Evolutionary conservation across 2,113 vertebrate species (phyloP), one percentile per base, ranked within the genome.

Genomic region (Manacus vitellinus): DNA sequence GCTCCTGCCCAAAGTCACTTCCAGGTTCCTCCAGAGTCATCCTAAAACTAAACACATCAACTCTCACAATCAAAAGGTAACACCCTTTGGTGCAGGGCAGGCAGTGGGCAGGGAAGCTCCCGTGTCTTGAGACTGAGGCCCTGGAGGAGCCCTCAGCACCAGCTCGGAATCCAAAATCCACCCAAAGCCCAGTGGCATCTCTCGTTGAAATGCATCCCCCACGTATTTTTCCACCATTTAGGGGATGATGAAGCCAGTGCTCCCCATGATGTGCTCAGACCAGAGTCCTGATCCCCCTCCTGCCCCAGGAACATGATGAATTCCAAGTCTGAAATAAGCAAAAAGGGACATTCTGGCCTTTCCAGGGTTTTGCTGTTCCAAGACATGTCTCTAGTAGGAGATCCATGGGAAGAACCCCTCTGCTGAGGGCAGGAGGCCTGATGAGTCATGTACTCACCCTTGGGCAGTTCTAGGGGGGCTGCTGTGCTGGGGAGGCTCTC

Each of bases 391-490:
- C 16, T 24, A 10, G 31, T 11, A 33, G 35, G 52, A 33, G 39
- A 2, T 21, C 33, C 8, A 16, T 18, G 43, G 41, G 35, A 84
- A 31, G 24, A 30, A 21, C 5, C 20, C 43, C 10, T 75, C 68
- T 55, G 49, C 33, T 67, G 67, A 18, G 54, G 52, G 23, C 31
- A 31, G 35, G 55, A 27, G 8, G 6, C 4, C 30, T 41, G n/a
- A 7, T 41, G 77, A 54, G 49, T 75, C 75, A 28, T 0, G 0
- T 17, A 25, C 33, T 18, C 27, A 23, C 4, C 35, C 6, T 24
- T 21, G 46, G 55, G 59, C 11, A 43, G 31, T 44, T 92, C 14
- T 41, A 3, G n/a, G 72, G 28, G 54, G 22, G 19, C 72, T 88
- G 43, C 52, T 44, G 56, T 1, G 3, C 20, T 62, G 52, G 30